A percentile compares a stretch with the other conserved stretches of the same genome.
Conservation (phyloP, 1,140 invertebrate genomes). For the Polyergus mexicanus region DNA sequence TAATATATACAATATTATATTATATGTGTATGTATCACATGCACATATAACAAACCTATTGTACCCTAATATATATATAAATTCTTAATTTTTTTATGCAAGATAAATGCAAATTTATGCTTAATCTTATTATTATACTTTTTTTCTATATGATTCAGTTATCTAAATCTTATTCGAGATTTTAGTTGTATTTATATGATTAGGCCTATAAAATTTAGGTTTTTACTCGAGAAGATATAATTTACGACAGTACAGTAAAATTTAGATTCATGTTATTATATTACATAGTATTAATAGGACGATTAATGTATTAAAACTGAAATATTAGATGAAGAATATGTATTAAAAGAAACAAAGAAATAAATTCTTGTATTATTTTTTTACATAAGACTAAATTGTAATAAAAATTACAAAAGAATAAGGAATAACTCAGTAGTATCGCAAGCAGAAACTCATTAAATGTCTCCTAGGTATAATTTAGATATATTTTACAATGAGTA, state of each 20-base stretch:
- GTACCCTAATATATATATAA: neutral
- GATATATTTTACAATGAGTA: slow-evolving; percentile 51
- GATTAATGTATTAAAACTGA: slow-evolving; percentile 16
- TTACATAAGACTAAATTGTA: slow-evolving; percentile 9
- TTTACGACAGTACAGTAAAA: slow-evolving; percentile 22
- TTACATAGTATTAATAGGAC: slow-evolving; percentile 8
- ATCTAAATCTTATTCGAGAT: slow-evolving; percentile 67
- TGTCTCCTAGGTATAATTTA: slow-evolving; percentile 18
- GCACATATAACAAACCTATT: slow-evolving; percentile 1
- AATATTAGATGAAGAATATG: slow-evolving; percentile 37
- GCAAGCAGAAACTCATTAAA: slow-evolving; percentile 43
- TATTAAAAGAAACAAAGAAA: neutral
- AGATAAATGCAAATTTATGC: slow-evolving; percentile 47
- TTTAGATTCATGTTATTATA: slow-evolving; percentile 31
- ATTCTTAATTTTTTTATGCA: slow-evolving; percentile 35
- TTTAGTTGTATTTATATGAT: slow-evolving; percentile 71
- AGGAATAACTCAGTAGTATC: slow-evolving; percentile 43
- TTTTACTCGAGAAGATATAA: slow-evolving; percentile 61
- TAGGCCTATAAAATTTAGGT: slow-evolving; percentile 66
- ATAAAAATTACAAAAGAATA: slow-evolving; percentile 42
- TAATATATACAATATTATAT: slow-evolving; percentile 32
- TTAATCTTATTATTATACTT: slow-evolving; percentile 67
- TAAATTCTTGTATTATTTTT: slow-evolving; percentile 38
- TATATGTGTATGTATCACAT: neutral
- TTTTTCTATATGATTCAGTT: slow-evolving; percentile 59